Percentiles rank a stretch among this genome's conserved stretches.
Evolutionary conservation across 2,888 invertebrate genomes (phyloP).

Genomic region (Chouioia cunea): DNA sequence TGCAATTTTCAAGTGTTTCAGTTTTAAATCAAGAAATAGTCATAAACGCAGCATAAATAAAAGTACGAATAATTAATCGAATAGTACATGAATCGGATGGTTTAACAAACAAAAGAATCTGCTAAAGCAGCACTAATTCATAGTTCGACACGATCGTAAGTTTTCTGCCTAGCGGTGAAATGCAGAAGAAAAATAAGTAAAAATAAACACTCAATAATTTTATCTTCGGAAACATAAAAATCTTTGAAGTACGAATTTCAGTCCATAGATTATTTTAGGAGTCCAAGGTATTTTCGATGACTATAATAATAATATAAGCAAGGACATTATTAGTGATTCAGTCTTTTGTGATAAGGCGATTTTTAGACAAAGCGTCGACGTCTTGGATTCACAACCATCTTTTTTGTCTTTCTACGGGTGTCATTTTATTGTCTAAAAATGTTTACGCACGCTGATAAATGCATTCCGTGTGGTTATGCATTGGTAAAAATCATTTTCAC

Average conservation of each 20-base stretch:
- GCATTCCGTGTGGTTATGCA: constrained; percentile 31
- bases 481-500: constrained; percentile 43
- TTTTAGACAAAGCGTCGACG: constrained; percentile 51
- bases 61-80: too few species aligned
- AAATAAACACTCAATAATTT: too few species aligned
- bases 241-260: constrained; percentile 26
- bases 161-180: too few species aligned
- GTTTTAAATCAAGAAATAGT: too few species aligned
- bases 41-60: too few species aligned
- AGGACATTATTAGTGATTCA: constrained; percentile 55
- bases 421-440: constrained; percentile 46
- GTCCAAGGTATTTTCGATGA: constrained; percentile 17
- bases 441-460: constrained; percentile 36
- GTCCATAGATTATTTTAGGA: constrained; percentile 3
- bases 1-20: too few species aligned
- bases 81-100: too few species aligned
- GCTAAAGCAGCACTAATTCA: too few species aligned
- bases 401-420: constrained; percentile 26
- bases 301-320: constrained; percentile 43
- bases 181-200: too few species aligned
- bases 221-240: too few species aligned
- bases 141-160: too few species aligned
- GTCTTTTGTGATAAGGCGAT: constrained; percentile 61
- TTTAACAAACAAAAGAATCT: too few species aligned
- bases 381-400: constrained; percentile 38